A percentile compares a stretch with the other conserved stretches of the same genome.
phyloP scores from a whole-genome alignment of 2,113 vertebrate genomes.

The Sterna hirundo region DNA sequence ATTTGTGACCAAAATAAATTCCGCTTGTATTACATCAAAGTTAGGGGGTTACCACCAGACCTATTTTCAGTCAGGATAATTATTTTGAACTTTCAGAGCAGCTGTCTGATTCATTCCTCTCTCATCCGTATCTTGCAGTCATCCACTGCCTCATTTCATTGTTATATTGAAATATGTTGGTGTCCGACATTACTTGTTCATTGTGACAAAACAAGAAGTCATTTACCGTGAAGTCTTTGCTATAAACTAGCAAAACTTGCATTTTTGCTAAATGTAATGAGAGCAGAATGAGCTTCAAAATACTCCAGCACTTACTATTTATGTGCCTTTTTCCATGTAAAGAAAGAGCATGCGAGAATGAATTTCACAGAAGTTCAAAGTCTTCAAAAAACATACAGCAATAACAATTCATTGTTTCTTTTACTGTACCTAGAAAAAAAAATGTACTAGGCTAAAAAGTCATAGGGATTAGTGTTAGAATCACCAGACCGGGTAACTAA shows the following conservation, averaged over 20 bases:
- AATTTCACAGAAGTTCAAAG: not conserved
- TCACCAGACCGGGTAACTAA: not conserved
- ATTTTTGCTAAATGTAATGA: not conserved
- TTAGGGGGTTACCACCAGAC: slow-evolving; percentile 8
- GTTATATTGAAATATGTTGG: not conserved
- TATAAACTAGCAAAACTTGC: not conserved
- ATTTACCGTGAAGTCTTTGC: slow-evolving; percentile 8
- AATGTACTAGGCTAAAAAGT: not conserved
- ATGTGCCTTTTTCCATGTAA: not conserved
- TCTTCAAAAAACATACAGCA: not conserved
- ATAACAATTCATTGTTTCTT: not conserved
- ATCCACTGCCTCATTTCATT: slow-evolving; percentile 6
- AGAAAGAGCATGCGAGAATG: not conserved
- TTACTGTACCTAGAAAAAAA: not conserved
- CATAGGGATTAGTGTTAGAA: not conserved
- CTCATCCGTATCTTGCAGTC: not conserved
- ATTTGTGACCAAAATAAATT: slow-evolving; percentile 31
- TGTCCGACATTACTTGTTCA: slow-evolving; percentile 3
- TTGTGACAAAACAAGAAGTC: slow-evolving; percentile 42
- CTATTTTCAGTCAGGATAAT: slow-evolving; percentile 48
- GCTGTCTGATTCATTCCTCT: slow-evolving; percentile 40
- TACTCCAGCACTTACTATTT: not conserved
- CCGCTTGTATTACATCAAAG: not conserved
- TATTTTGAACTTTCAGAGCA: slow-evolving; percentile 58
- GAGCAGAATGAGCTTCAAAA: not conserved